These are phyloP conservation scores for Mamestra brassicae DNA, from an alignment of 2,888 invertebrate species.

Conservation along the genomic window DNA sequence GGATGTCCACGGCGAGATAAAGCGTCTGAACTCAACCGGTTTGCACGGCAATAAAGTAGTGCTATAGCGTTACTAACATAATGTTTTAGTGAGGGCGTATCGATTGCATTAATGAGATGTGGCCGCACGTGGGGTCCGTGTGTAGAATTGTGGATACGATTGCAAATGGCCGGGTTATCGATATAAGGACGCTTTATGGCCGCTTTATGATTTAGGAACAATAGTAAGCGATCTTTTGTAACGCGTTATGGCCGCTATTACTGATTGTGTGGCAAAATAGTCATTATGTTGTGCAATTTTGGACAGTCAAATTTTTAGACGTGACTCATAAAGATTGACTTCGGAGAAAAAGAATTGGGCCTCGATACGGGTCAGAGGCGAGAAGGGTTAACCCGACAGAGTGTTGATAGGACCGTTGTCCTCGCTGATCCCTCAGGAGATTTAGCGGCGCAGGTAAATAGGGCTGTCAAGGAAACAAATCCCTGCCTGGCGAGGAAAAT, in stretches of 20 bases:
- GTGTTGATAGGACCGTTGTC: conserved; percentile 72
- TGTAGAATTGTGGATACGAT: conserved; percentile 79
- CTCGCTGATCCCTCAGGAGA: conserved; percentile 72
- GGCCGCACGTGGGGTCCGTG: conserved; percentile 88
- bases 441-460: conserved; percentile 77
- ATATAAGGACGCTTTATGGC: conserved; percentile 81
- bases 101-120: conserved; percentile 90
- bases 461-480: conserved; percentile 68
- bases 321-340: conserved; percentile 56
- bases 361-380: conserved; percentile 56
- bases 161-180: conserved; percentile 82
- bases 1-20: conserved; percentile 68
- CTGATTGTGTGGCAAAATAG: conserved; percentile 64
- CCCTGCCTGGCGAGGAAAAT: conserved; percentile 47
- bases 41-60: conserved; percentile 81
- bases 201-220: conserved; percentile 84
- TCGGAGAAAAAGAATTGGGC: conserved; percentile 65
- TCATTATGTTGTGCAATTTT: conserved; percentile 67
- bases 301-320: conserved; percentile 63
- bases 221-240: conserved; percentile 80
- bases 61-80: conserved; percentile 81
- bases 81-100: conserved; percentile 87
- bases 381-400: conserved; percentile 69
- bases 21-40: conserved; percentile 73
- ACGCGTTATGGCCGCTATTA: conserved; percentile 73